Conservation (phyloP, 1,140 invertebrate species). For the Sycophaga agraensis region DNA sequence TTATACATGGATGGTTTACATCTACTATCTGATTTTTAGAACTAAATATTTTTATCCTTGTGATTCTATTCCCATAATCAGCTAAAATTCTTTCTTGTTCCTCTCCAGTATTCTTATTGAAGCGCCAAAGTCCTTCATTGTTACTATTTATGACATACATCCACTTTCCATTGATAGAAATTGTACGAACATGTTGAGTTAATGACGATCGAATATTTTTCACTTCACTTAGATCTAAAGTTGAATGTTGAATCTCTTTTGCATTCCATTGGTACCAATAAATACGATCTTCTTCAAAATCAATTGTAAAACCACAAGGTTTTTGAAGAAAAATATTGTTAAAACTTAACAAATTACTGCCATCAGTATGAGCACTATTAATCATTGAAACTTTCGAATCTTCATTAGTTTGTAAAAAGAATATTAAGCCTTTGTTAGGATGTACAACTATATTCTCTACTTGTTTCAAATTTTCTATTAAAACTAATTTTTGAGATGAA, state of each 20-base stretch:
- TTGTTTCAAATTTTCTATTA: slow-evolving; percentile 7
- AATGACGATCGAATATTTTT: neutral
- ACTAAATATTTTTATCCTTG: slow-evolving; percentile 7
- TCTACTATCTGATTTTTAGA: neutral
- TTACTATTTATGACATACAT: neutral
- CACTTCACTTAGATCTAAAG: neutral
- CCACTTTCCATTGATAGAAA: slow-evolving; percentile 12
- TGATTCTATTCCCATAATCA: slow-evolving; percentile 16
- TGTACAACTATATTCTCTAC: slow-evolving; percentile 4
- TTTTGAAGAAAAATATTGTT: neutral
- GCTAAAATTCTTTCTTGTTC: neutral
- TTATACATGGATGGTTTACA: neutral
- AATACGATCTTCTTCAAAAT: neutral
- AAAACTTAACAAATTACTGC: slow-evolving; percentile 6
- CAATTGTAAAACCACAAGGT: slow-evolving; percentile 4
- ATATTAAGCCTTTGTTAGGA: neutral
- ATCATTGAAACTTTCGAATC: neutral
- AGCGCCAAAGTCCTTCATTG: slow-evolving; percentile 9
- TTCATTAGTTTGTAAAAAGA: slow-evolving; percentile 10
- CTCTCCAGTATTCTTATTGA: neutral
- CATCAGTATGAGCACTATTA: neutral
- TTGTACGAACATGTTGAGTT: neutral
- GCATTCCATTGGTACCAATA: slow-evolving; percentile 22
- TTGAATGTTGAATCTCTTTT: neutral
- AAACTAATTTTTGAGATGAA: neutral